Evolutionary conservation across 2,113 vertebrate genomes (phyloP).

Genomic region (Saccopteryx leptura): DNA sequence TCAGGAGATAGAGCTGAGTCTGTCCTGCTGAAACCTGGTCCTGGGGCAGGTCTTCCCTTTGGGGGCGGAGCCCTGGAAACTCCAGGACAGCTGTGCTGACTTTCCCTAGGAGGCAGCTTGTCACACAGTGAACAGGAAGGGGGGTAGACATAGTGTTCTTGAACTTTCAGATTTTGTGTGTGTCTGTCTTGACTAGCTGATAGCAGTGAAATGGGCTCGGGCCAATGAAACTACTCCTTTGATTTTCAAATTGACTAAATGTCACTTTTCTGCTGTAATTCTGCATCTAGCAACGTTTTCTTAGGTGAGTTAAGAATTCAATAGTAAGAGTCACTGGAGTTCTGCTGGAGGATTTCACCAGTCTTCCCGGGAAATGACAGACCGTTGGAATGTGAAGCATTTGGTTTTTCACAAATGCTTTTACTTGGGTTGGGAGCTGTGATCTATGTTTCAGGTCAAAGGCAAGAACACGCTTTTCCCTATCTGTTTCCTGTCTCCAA

Average conservation of each 20-base stretch:
- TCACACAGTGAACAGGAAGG: too few species aligned
- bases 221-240: not conserved
- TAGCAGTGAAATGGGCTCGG: not conserved
- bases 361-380: slow-evolving; percentile 29
- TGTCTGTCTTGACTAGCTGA: not conserved
- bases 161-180: not conserved
- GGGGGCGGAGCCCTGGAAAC: not conserved
- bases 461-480: slow-evolving; percentile 76
- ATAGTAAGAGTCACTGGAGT: not conserved
- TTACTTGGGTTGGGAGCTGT: slow-evolving; percentile 49
- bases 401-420: slow-evolving; percentile 60
- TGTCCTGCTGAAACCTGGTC: not conserved
- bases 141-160: not conserved
- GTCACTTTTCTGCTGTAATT: not conserved
- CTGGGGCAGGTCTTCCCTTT: not conserved
- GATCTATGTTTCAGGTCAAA: slow-evolving; percentile 83
- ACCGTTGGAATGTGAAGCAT: slow-evolving; percentile 57
- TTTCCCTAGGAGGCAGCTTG: not conserved
- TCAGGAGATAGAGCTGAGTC: not conserved
- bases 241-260: not conserved
- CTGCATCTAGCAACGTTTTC: not conserved
- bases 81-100: not conserved
- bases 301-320: not conserved
- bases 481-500: slow-evolving; percentile 82
- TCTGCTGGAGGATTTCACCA: not conserved